Conservation (phyloP, 2,888 invertebrate species). For the Molanna angustata region DNA sequence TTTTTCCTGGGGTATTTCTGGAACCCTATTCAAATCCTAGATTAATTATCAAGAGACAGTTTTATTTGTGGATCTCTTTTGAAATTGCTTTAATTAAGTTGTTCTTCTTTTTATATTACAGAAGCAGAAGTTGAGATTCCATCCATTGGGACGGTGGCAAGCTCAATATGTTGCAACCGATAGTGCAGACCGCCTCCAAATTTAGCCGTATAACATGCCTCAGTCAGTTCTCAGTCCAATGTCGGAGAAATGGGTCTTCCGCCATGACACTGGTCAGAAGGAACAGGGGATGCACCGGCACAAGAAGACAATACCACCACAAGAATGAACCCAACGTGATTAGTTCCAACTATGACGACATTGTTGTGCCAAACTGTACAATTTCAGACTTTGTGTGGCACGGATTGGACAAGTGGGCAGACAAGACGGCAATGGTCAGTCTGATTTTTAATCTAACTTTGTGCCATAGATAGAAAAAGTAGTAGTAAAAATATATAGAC, state of each 20-base stretch:
- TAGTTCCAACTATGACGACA: conserved; percentile 51
- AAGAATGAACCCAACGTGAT: conserved; percentile 41
- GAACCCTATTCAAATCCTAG: no score
- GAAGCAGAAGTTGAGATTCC: no score
- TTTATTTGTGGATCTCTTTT: no score
- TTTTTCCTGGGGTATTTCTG: no score
- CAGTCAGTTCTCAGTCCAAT: conserved; percentile 10
- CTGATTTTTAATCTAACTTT: no score
- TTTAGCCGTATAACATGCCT: conserved; percentile 9
- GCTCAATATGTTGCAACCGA: conserved; percentile 25
- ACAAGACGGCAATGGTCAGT: conserved; percentile 65
- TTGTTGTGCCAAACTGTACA: conserved; percentile 49
- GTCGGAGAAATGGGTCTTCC: conserved; percentile 2
- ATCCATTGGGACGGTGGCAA: no score
- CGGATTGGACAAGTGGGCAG: conserved; percentile 63
- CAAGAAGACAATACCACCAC: conserved; percentile 19
- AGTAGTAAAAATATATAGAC: no score
- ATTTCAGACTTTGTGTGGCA: conserved; percentile 63
- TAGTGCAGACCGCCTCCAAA: background rate
- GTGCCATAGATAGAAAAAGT: no score
- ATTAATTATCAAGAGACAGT: no score
- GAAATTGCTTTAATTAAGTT: no score
- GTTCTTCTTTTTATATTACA: no score
- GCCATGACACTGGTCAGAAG: conserved; percentile 6
- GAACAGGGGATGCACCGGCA: background rate